Percentiles rank a stretch among this genome's conserved stretches.
Conservation (phyloP, 2,113 vertebrate genomes). For the Tachuris rubrigastra region DNA sequence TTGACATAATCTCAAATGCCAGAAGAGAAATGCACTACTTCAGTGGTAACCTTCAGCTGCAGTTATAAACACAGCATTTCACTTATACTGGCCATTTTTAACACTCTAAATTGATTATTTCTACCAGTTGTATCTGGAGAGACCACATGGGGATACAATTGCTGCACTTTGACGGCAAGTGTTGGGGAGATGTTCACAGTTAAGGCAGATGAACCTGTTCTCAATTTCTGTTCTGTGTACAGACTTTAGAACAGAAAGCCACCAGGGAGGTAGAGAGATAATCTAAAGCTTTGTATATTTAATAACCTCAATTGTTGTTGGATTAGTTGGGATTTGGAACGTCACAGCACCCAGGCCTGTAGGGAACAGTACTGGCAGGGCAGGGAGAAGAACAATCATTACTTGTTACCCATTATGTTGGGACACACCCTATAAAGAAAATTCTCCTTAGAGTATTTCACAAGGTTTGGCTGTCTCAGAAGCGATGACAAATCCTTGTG, state of each 20-base stretch:
- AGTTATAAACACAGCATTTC: not conserved
- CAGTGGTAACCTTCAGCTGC: not conserved
- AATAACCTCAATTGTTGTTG: not conserved
- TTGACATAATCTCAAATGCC: not conserved
- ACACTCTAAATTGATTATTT: not conserved
- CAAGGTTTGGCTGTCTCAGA: not conserved
- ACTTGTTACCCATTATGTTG: not conserved
- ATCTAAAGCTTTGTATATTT: not conserved
- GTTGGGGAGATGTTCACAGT: not conserved
- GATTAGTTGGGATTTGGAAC: not conserved
- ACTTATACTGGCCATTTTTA: not conserved
- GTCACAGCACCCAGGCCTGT: not conserved
- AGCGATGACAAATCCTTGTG: not conserved
- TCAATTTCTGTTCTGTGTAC: not conserved
- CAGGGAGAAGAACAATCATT: not conserved
- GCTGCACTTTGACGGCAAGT: not conserved
- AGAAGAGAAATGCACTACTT: not conserved
- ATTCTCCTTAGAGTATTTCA: not conserved
- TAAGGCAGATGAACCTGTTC: not conserved
- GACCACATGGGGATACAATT: accelerated
- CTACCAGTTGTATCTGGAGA: not conserved
- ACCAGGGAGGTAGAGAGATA: not conserved
- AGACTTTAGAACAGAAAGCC: not conserved
- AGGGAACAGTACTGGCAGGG: not conserved
- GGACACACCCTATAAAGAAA: not conserved